Evolutionary conservation across 2,797 vertebrate species (phyloP), one percentile per base, ranked within the genome.

Genomic region (Schizothorax lantsangensis): DNA sequence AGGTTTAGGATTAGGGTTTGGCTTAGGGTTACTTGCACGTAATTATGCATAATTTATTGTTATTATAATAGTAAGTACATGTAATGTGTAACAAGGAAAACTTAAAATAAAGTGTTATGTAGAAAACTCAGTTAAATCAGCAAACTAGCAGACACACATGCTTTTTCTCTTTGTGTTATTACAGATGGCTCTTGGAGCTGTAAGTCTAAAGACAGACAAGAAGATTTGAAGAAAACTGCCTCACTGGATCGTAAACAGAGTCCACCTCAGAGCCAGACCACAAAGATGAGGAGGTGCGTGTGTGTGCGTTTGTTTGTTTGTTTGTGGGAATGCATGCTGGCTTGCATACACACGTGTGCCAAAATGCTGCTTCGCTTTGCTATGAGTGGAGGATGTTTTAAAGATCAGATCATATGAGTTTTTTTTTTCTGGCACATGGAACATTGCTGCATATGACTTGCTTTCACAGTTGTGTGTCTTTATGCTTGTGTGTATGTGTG

Each of bases 221-320:
- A 96, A 4, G 0, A 91, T 89, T 93, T 92, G 92, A 97, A 97
- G 81, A 95, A 95, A 92, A 95, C 95, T 0, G 87, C 95, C 36
- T 96, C 95, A 6, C 90, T 96, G 89, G 96, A 96, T 88, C 95
- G 95, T 88, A 95, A 91, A 87, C 87, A 80, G 21, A 95, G 92
- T 83, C 95, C 90, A 85, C 94, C 92, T 47, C 88, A 66, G 4
- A 91, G 85, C 80, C 93, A 94, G 3, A 4, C 93, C 0, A 93
- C 93, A n/a, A 95, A 94, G 89, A 89, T 91, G 1, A 96, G 95
- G 90, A 96, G 97, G 98, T 98, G 84, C 92, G 95, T 84, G 43
- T 81, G 40, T 47, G 95, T 71, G 10, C n/a, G n/a, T 47, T 52
- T 68, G 36, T 77, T 7, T 33, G n/a, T 57, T 54, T 68, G 36